Percentiles rank a stretch among this genome's conserved stretches.
phyloP scores from a whole-genome alignment of 1,140 invertebrate species.

The Drosophila asahinai region DNA sequence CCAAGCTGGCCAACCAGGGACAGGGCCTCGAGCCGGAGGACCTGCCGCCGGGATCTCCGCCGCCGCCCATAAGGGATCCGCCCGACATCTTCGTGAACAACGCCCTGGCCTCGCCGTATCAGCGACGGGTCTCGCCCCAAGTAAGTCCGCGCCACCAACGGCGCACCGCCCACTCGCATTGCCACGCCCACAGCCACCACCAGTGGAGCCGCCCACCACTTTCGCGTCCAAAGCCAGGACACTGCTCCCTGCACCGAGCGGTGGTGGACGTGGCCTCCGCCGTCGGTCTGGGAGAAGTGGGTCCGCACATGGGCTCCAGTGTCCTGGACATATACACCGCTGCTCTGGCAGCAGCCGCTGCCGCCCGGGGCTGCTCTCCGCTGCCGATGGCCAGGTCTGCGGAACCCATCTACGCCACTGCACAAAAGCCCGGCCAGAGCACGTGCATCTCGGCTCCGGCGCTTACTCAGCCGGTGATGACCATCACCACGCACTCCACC shows the following conservation, averaged over 20 bases:
- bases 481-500: constrained; percentile 59
- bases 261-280: constrained; percentile 74
- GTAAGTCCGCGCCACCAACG: constrained; percentile 78
- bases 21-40: constrained; percentile 30
- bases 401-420: constrained; percentile 81
- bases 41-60: constrained; percentile 63
- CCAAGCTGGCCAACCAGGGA: constrained; percentile 70
- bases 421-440: constrained; percentile 77
- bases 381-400: constrained; percentile 43
- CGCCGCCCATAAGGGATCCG: constrained; percentile 66
- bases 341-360: constrained; percentile 66
- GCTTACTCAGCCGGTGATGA: constrained; percentile 76
- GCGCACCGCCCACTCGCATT: constrained; percentile 55
- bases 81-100: constrained; percentile 82
- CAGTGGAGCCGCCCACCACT: constrained; percentile 40
- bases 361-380: constrained; percentile 39
- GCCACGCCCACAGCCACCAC: constrained; percentile 50
- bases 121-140: constrained; percentile 72
- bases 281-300: constrained; percentile 58
- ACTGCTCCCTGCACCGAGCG: constrained; percentile 64
- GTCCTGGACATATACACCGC: constrained; percentile 72
- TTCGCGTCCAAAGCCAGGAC: constrained; percentile 24
- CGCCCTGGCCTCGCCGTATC: constrained; percentile 76
- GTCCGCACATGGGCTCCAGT: constrained; percentile 43
- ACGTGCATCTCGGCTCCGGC: constrained; percentile 67